Percentiles rank a stretch among this genome's conserved stretches.
Evolutionary conservation across 2,888 invertebrate genomes (phyloP).

Genomic region (Ethmia dodecea): DNA sequence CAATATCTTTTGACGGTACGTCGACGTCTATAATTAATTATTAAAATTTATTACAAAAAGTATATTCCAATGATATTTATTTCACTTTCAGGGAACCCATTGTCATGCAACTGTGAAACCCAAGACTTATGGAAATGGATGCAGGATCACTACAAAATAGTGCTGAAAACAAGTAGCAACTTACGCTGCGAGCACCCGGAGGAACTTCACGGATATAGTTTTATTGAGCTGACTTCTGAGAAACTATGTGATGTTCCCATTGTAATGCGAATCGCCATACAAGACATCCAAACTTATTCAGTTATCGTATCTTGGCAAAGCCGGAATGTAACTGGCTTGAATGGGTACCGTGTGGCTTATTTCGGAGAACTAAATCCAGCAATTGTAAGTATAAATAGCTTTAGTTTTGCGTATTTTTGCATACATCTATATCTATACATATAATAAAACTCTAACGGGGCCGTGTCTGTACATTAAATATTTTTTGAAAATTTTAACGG

Average conservation of each 20-base stretch:
- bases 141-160: conserved; percentile 89
- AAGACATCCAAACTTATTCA: conserved; percentile 92
- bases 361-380: conserved; percentile 76
- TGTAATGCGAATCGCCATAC: conserved; percentile 89
- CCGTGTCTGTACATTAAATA: too few relatives aligned
- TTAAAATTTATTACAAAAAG: background rate
- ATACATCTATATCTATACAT: too few relatives aligned
- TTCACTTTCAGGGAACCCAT: conserved; percentile 87
- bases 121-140: conserved; percentile 96
- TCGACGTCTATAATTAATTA: conserved; percentile 10
- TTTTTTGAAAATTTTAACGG: too few relatives aligned
- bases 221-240: conserved; percentile 87
- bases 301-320: conserved; percentile 94
- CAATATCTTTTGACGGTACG: conserved; percentile 88
- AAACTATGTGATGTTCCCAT: conserved; percentile 91
- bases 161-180: conserved; percentile 76
- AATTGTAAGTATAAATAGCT: conserved; percentile 66
- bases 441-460: too few relatives aligned
- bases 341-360: conserved; percentile 91
- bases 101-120: conserved; percentile 93
- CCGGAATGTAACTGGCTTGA: conserved; percentile 89
- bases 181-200: conserved; percentile 91
- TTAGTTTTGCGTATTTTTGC: background rate
- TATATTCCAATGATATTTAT: too few relatives aligned
- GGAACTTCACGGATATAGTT: conserved; percentile 85